Conservation (phyloP, 2,797 vertebrate genomes). For the Leptatherina wallacei region DNA sequence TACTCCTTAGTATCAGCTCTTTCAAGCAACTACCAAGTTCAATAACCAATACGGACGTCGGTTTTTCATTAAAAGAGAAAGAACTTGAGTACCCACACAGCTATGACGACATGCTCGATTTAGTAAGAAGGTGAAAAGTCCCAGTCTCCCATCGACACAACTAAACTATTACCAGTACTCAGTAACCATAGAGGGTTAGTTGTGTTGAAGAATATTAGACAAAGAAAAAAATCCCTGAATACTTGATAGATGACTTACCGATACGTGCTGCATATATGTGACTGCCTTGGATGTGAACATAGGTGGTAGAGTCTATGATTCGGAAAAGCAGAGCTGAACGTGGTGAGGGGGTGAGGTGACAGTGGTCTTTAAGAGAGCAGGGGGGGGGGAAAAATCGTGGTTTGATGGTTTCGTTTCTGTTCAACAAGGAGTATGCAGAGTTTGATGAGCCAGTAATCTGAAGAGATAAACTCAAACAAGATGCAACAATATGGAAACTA, state of each 20-base stretch:
- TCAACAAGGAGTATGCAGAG: background rate
- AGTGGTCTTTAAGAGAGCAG: slow-evolving; percentile 42
- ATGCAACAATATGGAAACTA: slow-evolving; percentile 7
- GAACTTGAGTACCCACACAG: too few species aligned
- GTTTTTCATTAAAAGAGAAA: too few species aligned
- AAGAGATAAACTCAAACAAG: background rate
- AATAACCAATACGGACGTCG: too few species aligned
- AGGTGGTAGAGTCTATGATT: background rate
- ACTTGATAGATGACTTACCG: slow-evolving; percentile 39
- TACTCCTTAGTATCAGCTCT: too few species aligned
- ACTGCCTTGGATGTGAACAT: slow-evolving; percentile 12
- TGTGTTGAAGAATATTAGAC: background rate
- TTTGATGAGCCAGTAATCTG: slow-evolving; percentile 32
- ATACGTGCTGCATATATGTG: slow-evolving; percentile 10
- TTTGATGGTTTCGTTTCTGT: slow-evolving; percentile 18
- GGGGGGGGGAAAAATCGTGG: slow-evolving; percentile 11
- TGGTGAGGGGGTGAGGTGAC: slow-evolving; percentile 26
- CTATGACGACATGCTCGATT: too few species aligned
- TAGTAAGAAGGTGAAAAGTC: background rate
- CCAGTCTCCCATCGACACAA: background rate
- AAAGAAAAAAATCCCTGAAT: slow-evolving; percentile 1
- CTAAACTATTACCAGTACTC: background rate
- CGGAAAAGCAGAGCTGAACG: background rate
- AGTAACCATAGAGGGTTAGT: background rate
- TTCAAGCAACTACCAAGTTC: too few species aligned